Percentiles rank a stretch among this genome's conserved stretches.
Conservation (phyloP, 2,113 vertebrate genomes). For the Apodemus sylvaticus region DNA sequence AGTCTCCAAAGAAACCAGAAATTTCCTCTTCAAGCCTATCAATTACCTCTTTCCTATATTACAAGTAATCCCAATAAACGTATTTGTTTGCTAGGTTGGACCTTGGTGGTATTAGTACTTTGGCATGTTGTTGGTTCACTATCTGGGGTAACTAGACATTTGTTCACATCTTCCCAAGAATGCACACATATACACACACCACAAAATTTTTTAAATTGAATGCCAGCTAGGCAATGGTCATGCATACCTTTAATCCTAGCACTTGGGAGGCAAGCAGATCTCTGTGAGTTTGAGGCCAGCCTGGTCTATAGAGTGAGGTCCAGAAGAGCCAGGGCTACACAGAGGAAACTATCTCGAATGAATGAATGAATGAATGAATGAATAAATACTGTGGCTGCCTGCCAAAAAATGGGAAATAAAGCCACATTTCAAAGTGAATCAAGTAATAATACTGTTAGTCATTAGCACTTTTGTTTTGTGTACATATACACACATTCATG, state of each 20-base stretch:
- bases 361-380: too few relatives aligned
- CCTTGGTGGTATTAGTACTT: not conserved
- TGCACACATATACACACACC: not conserved
- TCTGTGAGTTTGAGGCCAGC: too few relatives aligned
- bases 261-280: too few relatives aligned
- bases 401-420: constrained; percentile 20
- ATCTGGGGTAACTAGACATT: not conserved
- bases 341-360: too few relatives aligned
- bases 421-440: not conserved
- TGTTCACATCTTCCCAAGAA: not conserved
- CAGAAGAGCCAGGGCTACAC: not conserved
- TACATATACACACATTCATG: not conserved
- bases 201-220: not conserved
- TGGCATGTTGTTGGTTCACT: not conserved
- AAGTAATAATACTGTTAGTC: not conserved
- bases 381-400: not conserved
- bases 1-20: too few relatives aligned
- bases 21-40: too few relatives aligned
- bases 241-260: too few relatives aligned
- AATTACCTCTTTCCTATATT: not conserved
- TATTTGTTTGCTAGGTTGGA: too few relatives aligned
- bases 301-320: not conserved
- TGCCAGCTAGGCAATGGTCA: not conserved
- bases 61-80: not conserved
- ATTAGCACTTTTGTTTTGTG: not conserved